phyloP scores from a whole-genome alignment of 2,888 invertebrate species.

The Rhagophthalmus giganteus region DNA sequence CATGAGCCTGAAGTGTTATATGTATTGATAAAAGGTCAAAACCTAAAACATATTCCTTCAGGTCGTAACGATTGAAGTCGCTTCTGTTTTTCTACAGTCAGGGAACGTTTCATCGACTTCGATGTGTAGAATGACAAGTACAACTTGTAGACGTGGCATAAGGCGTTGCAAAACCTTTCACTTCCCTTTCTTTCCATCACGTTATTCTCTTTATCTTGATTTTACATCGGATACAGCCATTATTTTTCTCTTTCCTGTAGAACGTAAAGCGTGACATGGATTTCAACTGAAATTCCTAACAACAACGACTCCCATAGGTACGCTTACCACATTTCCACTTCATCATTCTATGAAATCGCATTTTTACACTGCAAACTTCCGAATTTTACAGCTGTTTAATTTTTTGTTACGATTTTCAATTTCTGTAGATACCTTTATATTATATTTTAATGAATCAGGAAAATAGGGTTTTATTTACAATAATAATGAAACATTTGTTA shows the following conservation, averaged over 20 bases:
- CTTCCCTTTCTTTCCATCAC: slow-evolving; percentile 44
- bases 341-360: slow-evolving; percentile 45
- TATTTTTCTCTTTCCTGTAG: slow-evolving; percentile 34
- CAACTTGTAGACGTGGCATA: slow-evolving; percentile 36
- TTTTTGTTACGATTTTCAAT: slow-evolving; percentile 34
- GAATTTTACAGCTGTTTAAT: slow-evolving; percentile 44
- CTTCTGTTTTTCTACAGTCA: slow-evolving; percentile 46
- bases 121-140: slow-evolving; percentile 51
- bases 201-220: slow-evolving; percentile 38
- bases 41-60: slow-evolving; percentile 43
- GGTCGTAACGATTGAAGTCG: slow-evolving; percentile 38
- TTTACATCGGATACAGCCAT: slow-evolving; percentile 29
- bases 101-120: slow-evolving; percentile 51
- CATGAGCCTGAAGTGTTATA: slow-evolving; percentile 38
- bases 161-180: slow-evolving; percentile 41
- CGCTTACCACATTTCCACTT: slow-evolving; percentile 39
- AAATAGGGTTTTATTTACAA: background rate
- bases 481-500: background rate
- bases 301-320: slow-evolving; percentile 42
- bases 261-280: slow-evolving; percentile 11
- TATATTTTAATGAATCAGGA: background rate
- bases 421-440: background rate
- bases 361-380: slow-evolving; percentile 43
- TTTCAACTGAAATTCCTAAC: slow-evolving; percentile 21
- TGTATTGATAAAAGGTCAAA: slow-evolving; percentile 39